phyloP scores from a whole-genome alignment of 1,140 invertebrate genomes.

The Chrysopa pallens region DNA sequence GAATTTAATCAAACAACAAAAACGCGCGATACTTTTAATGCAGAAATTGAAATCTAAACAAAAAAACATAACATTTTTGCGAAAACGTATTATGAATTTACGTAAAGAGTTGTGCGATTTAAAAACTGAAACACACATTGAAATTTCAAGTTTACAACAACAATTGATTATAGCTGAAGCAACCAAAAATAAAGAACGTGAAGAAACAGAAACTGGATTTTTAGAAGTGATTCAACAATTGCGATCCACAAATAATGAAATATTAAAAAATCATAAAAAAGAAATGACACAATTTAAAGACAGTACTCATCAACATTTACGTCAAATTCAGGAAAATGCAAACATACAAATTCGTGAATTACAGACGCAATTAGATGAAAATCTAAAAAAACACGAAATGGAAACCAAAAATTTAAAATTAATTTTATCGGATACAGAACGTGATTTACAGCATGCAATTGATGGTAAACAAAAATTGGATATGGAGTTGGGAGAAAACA shows the following conservation, averaged over 20 bases:
- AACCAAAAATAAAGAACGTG: too few relatives aligned
- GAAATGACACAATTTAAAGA: too few relatives aligned
- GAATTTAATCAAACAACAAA: neutral
- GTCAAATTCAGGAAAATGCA: too few relatives aligned
- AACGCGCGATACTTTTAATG: neutral
- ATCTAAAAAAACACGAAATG: conserved; percentile 27
- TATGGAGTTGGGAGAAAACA: conserved; percentile 7
- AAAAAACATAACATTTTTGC: conserved; percentile 4
- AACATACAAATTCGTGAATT: conserved; percentile 14
- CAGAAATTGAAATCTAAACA: neutral
- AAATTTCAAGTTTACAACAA: too few relatives aligned
- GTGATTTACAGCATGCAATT: neutral
- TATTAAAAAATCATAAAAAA: too few relatives aligned
- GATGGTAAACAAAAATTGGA: neutral
- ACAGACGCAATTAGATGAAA: conserved; percentile 29
- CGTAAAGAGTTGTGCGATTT: too few relatives aligned
- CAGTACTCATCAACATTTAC: too few relatives aligned
- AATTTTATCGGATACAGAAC: neutral
- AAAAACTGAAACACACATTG: too few relatives aligned
- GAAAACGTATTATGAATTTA: conserved; percentile 18
- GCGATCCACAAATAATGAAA: too few relatives aligned
- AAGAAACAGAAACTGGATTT: conserved; percentile 4
- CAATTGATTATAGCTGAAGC: too few relatives aligned
- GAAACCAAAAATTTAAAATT: conserved; percentile 28
- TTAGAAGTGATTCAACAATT: conserved; percentile 1